Base-by-base conservation (phyloP, 2,113 vertebrate species). In the Ceyx cyanopectus region DNA sequence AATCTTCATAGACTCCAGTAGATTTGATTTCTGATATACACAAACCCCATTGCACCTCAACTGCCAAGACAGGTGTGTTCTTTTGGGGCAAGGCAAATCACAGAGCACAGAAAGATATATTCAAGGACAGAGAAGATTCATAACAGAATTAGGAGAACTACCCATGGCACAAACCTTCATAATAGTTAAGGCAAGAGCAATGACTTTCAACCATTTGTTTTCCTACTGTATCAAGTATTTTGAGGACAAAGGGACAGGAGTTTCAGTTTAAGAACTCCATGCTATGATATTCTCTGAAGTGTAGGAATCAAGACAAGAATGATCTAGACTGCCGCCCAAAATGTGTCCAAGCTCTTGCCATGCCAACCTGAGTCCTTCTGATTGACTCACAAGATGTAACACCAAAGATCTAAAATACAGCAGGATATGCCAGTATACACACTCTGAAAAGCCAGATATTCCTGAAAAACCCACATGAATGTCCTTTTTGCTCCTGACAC, bases 31-130 rank as follows among this genome's bases (percentile, higher is more conserved):
- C 43, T 66, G 60, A 61, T 67, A 61, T 67, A 62, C 9, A 51
- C 26, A 73, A 92, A 79, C 22, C 24, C 16, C 72, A 70, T 19
- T 1, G 10, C 20, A 73, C 27, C 51, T 83, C 45, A 60, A 58
- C 15, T 56, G 61, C 57, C 80, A 67, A 48, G 67, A 54, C 5
- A 89, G 76, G n/a, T 57, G 61, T 34, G 63, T 21, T 91, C 63
- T 90, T 85, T 5, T 70, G 65, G 72, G 66, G 34, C 54, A 93
- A 57, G 60, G 77, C 69, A 86, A 70, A 83, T 84, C 75, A 91
- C 26, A 88, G n/a, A 75, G 51, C 56, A 69, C 0, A 76, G 40
- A 58, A 78, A 70, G 34, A 32, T 8, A 5, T 2, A 48, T 34
- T 87, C 72, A 68, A 89, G 34, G 26, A 77, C 74, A 89, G 66